Percentiles rank a stretch among this genome's conserved stretches.
Evolutionary conservation across 2,888 invertebrate species (phyloP).

Genomic region (Lumbricus terrestris): DNA sequence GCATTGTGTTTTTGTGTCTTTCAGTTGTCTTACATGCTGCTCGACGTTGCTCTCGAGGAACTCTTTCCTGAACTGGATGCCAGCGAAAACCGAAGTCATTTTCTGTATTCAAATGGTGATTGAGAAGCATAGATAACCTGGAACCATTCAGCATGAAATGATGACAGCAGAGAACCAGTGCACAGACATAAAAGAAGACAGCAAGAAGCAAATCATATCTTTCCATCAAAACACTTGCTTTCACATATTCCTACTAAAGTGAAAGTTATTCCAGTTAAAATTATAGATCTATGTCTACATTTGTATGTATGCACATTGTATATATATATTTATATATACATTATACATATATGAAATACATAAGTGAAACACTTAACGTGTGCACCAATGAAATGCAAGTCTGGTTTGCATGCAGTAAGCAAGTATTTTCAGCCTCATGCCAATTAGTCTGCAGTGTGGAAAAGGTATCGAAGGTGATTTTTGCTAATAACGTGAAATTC

Average conservation of each 20-base stretch:
- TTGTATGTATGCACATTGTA: slow-evolving; percentile 24
- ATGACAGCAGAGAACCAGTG: background rate
- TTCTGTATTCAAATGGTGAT: background rate
- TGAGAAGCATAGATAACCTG: background rate
- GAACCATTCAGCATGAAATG: background rate
- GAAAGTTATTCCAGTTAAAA: background rate
- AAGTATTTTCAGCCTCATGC: no score
- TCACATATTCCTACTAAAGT: background rate
- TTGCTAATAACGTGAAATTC: no score
- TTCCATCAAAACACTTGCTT: background rate
- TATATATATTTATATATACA: background rate
- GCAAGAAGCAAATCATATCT: background rate
- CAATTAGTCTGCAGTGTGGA: no score
- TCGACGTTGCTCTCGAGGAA: slow-evolving; percentile 75
- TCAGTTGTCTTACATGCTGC: slow-evolving; percentile 73
- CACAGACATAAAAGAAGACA: background rate
- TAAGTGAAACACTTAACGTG: background rate
- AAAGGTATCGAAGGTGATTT: no score
- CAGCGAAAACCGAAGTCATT: background rate
- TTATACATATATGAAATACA: slow-evolving; percentile 17
- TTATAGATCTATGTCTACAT: background rate
- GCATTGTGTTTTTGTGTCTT: slow-evolving; percentile 40
- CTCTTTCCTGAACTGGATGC: slow-evolving; percentile 70
- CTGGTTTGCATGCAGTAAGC: no score
- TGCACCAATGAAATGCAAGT: no score